Conservation (phyloP, 2,797 vertebrate species). For the Melanotaenia trifasciata region DNA sequence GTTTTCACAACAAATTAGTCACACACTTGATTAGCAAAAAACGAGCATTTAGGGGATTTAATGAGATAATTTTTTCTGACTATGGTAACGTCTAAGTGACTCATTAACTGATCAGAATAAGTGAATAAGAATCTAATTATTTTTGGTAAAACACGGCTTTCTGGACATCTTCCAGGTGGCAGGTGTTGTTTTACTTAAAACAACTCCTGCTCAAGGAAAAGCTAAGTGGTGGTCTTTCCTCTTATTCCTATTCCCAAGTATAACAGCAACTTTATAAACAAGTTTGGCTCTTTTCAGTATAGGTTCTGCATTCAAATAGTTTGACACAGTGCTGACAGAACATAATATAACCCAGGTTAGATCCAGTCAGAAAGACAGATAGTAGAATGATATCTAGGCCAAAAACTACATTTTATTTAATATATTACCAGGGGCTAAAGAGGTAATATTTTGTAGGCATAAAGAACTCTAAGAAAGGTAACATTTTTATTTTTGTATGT, state of each 20-base stretch:
- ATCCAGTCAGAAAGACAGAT: background rate
- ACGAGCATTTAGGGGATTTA: background rate
- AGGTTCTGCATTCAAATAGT: background rate
- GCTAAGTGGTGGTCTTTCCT: background rate
- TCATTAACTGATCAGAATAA: background rate
- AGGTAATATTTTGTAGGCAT: background rate
- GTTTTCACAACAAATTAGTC: background rate
- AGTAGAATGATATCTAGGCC: too few species aligned
- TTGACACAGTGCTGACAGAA: background rate
- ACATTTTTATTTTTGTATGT: constrained; percentile 2
- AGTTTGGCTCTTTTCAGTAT: background rate
- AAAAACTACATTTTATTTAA: background rate
- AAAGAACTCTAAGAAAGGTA: constrained; percentile 1
- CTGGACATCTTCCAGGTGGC: too few species aligned
- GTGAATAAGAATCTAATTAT: background rate
- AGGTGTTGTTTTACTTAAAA: too few species aligned
- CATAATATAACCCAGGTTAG: background rate
- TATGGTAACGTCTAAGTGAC: background rate
- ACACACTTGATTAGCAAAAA: background rate
- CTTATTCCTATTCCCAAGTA: background rate
- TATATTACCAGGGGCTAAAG: background rate
- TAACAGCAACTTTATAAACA: background rate
- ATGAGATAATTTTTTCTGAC: background rate
- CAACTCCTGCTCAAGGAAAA: background rate
- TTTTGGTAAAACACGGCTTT: background rate